Evolutionary conservation across 2,888 invertebrate species (phyloP), one percentile per base, ranked within the genome.

Genomic region (Venusia cambrica): DNA sequence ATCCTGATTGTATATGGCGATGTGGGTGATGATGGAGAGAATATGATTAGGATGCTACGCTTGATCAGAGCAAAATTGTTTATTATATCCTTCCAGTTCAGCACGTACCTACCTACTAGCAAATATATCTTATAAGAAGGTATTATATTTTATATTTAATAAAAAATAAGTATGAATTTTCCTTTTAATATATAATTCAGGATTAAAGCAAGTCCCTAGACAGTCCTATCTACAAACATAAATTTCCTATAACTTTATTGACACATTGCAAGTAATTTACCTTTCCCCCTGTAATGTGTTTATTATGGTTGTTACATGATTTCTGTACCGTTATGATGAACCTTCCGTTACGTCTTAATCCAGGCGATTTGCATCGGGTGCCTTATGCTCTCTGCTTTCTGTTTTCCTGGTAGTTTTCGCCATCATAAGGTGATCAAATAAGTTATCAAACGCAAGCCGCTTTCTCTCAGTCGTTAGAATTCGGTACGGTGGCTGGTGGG

Each of bases 351-450:
- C 60, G 52, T 62, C 54, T 70, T 72, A 70, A 73, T 69, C 67
- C 65, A 48, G 44, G 50, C 63, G 65, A 83, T 83, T 81, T 83
- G 79, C 81, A 77, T 77, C 64, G 57, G 50, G 57, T 58, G 71
- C 73, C 70, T 76, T 79, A 80, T 73, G 74, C n/a, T n/a, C n/a
- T n/a, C n/a, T 72, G 73, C 71, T 19, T 4, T 5, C 9, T 19
- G 9, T 5, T 78, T 78, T 74, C 73, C 72, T 70, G 54, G 67
- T 69, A 69, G 65, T 79, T 74, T 78, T 75, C 75, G 71, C 79
- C 73, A 84, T 85, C 80, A 84, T 84, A 85, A 84, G 79, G 81
- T 84, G 77, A 83, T 84, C 84, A 83, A 80, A 83, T 76, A 73
- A 77, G 73, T 80, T 74, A 80, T 80, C 79, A 83, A 67, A 71